Conservation (phyloP, 2,113 vertebrate genomes). For the Vidua chalybeata region DNA sequence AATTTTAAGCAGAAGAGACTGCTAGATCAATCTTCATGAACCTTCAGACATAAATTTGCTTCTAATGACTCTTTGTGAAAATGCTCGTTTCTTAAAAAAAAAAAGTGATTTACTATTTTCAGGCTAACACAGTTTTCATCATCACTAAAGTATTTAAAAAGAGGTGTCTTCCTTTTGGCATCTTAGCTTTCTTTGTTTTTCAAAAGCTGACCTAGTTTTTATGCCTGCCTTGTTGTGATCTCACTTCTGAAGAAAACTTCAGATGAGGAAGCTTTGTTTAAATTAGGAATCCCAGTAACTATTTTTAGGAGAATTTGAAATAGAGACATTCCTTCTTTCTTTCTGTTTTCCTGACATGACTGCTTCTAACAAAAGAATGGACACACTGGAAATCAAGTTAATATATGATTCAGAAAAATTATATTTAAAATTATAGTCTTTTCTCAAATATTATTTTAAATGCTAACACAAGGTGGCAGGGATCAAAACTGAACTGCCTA, state of each 20-base stretch:
- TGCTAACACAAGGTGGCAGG: not conserved
- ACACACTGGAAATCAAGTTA: not conserved
- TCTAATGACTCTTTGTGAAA: not conserved
- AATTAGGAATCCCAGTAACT: not conserved
- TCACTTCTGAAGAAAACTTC: not conserved
- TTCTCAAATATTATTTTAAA: conserved; percentile 3
- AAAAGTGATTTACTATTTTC: not conserved
- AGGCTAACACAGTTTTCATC: not conserved
- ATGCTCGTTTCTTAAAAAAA: not conserved
- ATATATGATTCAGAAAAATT: not conserved
- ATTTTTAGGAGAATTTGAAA: not conserved
- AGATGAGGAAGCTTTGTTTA: not conserved
- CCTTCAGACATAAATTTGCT: not conserved
- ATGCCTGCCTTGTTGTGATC: not conserved
- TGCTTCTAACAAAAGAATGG: not conserved
- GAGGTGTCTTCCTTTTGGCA: not conserved
- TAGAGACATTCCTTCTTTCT: not conserved
- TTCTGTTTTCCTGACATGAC: not conserved
- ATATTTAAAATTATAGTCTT: conserved; percentile 5
- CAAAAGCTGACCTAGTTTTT: not conserved
- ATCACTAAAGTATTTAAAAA: not conserved
- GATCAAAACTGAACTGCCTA: conserved; percentile 24
- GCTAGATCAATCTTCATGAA: not conserved
- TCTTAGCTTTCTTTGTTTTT: not conserved
- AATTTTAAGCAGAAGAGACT: not conserved